Evolutionary conservation across 2,113 vertebrate species (phyloP).

Genomic region (Siphamia tubifer): DNA sequence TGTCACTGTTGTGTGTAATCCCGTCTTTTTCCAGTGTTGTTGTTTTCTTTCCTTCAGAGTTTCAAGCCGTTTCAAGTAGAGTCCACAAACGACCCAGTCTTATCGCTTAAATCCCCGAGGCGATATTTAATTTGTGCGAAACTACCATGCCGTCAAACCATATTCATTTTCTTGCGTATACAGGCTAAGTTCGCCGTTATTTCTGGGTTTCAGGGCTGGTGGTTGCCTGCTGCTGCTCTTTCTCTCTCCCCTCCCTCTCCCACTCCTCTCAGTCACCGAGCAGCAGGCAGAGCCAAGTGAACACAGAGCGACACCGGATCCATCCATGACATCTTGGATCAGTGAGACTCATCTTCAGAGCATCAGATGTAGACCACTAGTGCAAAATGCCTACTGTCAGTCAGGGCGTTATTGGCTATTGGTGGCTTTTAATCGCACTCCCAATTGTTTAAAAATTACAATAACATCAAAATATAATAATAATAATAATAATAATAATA

Average conservation of each 20-base stretch:
- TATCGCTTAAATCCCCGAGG: slow-evolving; percentile 13
- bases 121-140: not conserved
- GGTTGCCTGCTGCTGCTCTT: slow-evolving; percentile 65
- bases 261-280: slow-evolving; percentile 51
- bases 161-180: slow-evolving; percentile 37
- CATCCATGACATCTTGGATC: slow-evolving; percentile 70
- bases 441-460: too few species aligned
- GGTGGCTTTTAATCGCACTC: too few species aligned
- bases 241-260: slow-evolving; percentile 63
- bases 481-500: too few species aligned
- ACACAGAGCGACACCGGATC: slow-evolving; percentile 51
- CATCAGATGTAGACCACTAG: too few species aligned
- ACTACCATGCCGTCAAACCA: slow-evolving; percentile 14
- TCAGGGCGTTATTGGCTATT: too few species aligned
- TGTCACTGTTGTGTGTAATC: slow-evolving; percentile 80
- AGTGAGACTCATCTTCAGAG: too few species aligned
- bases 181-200: slow-evolving; percentile 62
- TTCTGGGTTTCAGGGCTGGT: slow-evolving; percentile 61
- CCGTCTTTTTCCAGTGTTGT: slow-evolving; percentile 70
- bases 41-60: slow-evolving; percentile 75
- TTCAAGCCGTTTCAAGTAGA: slow-evolving; percentile 53
- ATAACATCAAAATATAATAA: too few species aligned
- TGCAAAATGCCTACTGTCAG: too few species aligned
- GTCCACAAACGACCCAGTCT: slow-evolving; percentile 26
- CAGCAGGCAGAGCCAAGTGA: slow-evolving; percentile 77